Percentiles rank a stretch among this genome's conserved stretches.
These are phyloP conservation scores for Muntiacus reevesi DNA, from an alignment of 2,113 vertebrate species.

Conservation along the genomic window DNA sequence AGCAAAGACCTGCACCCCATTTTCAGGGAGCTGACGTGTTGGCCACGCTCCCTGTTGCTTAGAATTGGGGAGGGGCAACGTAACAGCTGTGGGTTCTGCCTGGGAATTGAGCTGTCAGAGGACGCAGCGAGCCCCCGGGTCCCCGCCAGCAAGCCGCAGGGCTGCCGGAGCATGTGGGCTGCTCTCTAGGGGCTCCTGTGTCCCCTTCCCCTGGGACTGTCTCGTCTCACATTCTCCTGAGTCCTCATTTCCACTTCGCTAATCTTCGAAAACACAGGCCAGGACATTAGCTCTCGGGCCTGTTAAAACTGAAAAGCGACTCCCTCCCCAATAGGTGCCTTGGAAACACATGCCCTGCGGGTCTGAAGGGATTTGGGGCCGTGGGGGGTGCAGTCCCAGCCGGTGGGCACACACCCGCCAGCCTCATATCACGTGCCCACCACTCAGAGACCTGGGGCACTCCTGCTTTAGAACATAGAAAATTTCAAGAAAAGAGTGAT, in stretches of 20 bases:
- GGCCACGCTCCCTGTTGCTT: accelerated
- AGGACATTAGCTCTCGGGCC: background rate
- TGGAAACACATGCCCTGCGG: accelerated
- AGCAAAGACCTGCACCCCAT: no score
- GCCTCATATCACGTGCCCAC: background rate
- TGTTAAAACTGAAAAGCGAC: background rate
- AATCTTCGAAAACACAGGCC: background rate
- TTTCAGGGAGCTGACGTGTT: background rate
- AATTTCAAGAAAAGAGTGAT: background rate
- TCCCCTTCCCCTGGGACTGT: background rate
- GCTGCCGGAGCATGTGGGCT: background rate
- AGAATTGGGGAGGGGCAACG: accelerated
- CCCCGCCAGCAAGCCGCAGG: background rate
- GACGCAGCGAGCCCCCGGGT: accelerated
- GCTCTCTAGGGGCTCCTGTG: background rate
- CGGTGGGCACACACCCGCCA: background rate
- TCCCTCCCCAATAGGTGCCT: background rate
- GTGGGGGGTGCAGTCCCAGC: background rate
- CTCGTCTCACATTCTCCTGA: background rate
- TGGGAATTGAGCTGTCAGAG: accelerated
- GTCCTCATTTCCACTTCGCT: background rate
- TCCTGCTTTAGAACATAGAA: background rate
- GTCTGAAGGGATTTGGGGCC: background rate
- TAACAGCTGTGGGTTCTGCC: accelerated
- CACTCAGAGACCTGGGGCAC: background rate